A percentile compares a stretch with the other conserved stretches of the same genome.
These are phyloP conservation scores for Pseudococcus jackbeardsleyi DNA, from an alignment of 2,888 invertebrate species.

Conservation along the genomic window DNA sequence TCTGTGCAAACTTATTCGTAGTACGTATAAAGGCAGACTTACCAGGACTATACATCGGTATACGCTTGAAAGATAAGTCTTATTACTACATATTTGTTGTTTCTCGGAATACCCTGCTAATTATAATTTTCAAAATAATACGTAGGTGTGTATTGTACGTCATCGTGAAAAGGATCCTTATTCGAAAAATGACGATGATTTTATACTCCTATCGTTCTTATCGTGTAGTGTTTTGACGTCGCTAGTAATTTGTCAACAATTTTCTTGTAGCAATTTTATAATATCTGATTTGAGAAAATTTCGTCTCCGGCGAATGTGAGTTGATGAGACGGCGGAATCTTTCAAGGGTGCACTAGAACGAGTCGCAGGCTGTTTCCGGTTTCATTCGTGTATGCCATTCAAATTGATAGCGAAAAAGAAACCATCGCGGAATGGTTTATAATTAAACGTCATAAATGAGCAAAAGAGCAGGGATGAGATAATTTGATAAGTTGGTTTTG, in stretches of 20 bases:
- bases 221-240: not conserved
- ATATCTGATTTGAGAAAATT: not conserved
- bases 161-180: not conserved
- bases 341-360: not conserved
- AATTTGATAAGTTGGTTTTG: constrained; percentile 26
- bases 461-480: not conserved
- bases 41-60: not conserved
- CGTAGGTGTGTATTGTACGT: not conserved
- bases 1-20: not conserved
- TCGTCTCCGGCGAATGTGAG: too few relatives aligned
- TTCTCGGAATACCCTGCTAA: not conserved
- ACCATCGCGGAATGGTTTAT: not conserved
- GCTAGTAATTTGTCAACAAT: not conserved
- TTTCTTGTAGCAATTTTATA: constrained; percentile 10
- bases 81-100: constrained; percentile 9
- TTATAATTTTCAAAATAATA: constrained; percentile 13
- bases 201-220: not conserved
- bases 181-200: not conserved
- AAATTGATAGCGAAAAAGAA: not conserved
- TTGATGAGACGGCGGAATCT: not conserved
- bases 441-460: constrained; percentile 27
- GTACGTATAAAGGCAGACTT: not conserved
- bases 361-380: not conserved
- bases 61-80: constrained; percentile 17
- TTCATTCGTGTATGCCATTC: not conserved